Evolutionary conservation across 2,888 invertebrate species (phyloP), one percentile per base, ranked within the genome.

Genomic region (Pachycephus smyrnensis): DNA sequence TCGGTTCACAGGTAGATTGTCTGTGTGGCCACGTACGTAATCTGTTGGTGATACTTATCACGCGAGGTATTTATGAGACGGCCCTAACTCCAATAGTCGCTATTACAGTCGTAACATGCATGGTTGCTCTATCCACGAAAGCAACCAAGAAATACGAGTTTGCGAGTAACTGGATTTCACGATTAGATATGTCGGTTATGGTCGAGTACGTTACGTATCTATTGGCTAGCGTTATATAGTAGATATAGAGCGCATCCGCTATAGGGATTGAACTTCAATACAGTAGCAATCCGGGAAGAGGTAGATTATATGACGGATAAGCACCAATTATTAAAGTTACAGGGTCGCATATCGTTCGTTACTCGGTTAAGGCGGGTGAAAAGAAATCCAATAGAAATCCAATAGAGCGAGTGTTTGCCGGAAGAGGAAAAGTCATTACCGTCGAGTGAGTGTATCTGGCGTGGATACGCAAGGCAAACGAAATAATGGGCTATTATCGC

Each of bases 241-340:
- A 40, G 15, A 40, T 40, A 40, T 6, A 40, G 55, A 55, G 6
- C 55, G 23, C 23, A 23, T 23, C 9, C 23, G 2, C 55, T 55
- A 55, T 55, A 55, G 15, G 9, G 55, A 55, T 55, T 55, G 6
- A 55, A 55, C 23, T 55, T 23, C 23, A 23, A 23, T 55, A 9
- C 23, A 55, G 6, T 23, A 9, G 23, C 23, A 23, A 55, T 55
- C 23, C 55, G 2, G 23, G 15, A 55, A 23, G 23, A 23, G 23
- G 12, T 15, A 23, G 78, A 78, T 73, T 75, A 73, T 78, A 82
- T 83, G 81, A 79, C 84, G 85, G 87, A 88, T 88, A 88, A 89
- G 86, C 84, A 86, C 85, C 89, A 88, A 89, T 89, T 89, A 89
- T 89, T 84, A 86, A 85, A 89, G 88, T 89, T 88, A 86, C 85